phyloP scores from a whole-genome alignment of 2,113 vertebrate species.

The Elaphurus davidianus region DNA sequence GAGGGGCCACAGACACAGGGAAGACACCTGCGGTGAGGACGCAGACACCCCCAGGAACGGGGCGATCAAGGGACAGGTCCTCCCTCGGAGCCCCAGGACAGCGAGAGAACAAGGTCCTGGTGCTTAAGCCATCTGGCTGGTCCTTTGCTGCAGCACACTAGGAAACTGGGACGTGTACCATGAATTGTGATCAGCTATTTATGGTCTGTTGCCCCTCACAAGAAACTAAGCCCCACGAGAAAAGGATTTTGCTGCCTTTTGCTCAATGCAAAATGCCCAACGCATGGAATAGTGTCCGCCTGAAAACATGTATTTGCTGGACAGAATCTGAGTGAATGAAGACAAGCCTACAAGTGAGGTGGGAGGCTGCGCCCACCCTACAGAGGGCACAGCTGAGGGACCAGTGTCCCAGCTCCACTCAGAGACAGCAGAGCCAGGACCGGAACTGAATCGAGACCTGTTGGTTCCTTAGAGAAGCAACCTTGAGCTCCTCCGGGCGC shows the following conservation, averaged over 20 bases:
- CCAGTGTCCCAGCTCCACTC: neutral
- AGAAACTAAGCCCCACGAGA: neutral
- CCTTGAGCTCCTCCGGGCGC: neutral
- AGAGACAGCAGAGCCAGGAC: neutral
- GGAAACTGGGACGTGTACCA: neutral
- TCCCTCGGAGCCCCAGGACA: neutral
- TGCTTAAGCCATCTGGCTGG: neutral
- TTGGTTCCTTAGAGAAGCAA: neutral
- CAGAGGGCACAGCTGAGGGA: neutral
- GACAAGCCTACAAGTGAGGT: neutral
- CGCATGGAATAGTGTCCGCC: neutral
- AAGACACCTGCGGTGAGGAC: rapidly evolving
- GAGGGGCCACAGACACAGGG: neutral
- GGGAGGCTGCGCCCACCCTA: neutral
- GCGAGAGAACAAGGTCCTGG: neutral
- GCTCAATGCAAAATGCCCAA: neutral
- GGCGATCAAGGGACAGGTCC: too few species aligned
- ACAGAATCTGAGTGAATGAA: neutral
- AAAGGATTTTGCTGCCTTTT: neutral
- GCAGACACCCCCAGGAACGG: neutral
- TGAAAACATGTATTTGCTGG: neutral
- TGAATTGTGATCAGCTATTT: neutral
- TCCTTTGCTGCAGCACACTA: neutral
- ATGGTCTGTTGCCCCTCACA: neutral
- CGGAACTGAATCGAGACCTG: neutral